Evolutionary conservation across 2,888 invertebrate genomes (phyloP), one percentile per base, ranked within the genome.

Genomic region (Steromphala cineraria): DNA sequence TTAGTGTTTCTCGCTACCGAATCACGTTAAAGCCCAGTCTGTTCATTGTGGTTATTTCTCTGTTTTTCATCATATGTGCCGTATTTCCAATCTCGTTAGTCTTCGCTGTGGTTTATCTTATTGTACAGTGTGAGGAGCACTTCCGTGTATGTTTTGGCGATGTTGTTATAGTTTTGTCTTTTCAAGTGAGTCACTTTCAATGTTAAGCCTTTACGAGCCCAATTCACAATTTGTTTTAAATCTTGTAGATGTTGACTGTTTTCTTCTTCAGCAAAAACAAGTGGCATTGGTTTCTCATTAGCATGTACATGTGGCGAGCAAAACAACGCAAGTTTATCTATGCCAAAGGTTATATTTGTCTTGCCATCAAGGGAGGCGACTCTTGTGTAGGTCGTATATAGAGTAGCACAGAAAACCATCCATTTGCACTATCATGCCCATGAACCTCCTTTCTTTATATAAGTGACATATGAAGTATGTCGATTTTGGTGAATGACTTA

Each of bases 131-230:
- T 56, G 56, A 7, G 1, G 8, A 21, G 40, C 71, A 71, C 71
- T 19, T 31, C 28, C 7, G 71, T 71, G 71, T 36, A 71, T 71
- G 71, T 36, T 71, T 28, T 71, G 28, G 71, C 71, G 40, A 31
- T 71, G 71, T 71, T 36, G 71, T 71, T 71, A 71, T 36, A 71
- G 71, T 71, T 71, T 28, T 71, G 71, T 71, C 71, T 36, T 31
- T 71, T 40, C 31, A 19, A 36, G 31, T 71, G 19, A 71, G 71
- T 71, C 31, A 71, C 71, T 36, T 36, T 31, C 36, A n/a, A n/a
- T 40, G 71, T 71, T 28, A 71, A 71, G 62, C 40, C 71, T 71
- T 71, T 40, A 19, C 19, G 13, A 19, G 36, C 31, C 31, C 28
- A 36, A 71, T 71, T 71, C 71, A 71, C 71, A 28, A 31, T 71